Conservation (phyloP, 2,888 invertebrate genomes). For the Myopa testacea region DNA sequence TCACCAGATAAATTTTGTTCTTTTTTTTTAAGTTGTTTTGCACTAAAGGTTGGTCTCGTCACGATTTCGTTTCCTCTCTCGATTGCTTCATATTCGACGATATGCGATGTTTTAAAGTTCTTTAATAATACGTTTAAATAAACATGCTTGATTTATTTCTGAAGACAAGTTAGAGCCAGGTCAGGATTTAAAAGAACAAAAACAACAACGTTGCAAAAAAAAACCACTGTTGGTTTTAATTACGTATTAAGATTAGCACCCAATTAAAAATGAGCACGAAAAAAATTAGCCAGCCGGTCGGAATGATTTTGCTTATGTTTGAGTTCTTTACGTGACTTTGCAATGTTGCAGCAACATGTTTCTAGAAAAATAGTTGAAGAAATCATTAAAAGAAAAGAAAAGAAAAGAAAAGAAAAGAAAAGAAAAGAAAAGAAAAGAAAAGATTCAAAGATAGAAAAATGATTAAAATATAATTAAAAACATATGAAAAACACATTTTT, state of each 20-base stretch:
- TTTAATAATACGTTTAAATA: not conserved
- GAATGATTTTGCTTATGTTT: too few species aligned
- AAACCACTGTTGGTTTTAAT: slow-evolving; percentile 46
- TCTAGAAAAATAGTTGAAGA: too few species aligned
- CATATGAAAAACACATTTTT: too few species aligned
- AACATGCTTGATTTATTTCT: not conserved
- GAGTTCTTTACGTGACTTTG: too few species aligned
- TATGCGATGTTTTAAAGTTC: slow-evolving; percentile 11
- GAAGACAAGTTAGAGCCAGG: slow-evolving; percentile 32
- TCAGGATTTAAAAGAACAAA: slow-evolving; percentile 28
- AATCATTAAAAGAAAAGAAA: too few species aligned
- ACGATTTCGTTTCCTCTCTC: slow-evolving; percentile 38
- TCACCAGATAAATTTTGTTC: not conserved
- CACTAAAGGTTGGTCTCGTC: slow-evolving; percentile 47
- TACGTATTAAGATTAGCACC: slow-evolving; percentile 47
- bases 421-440: too few species aligned
- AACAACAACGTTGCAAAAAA: slow-evolving; percentile 36
- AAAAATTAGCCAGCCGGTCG: not conserved
- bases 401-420: too few species aligned
- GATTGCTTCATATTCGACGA: not conserved
- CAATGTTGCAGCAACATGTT: too few species aligned
- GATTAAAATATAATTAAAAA: too few species aligned
- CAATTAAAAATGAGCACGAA: slow-evolving; percentile 43
- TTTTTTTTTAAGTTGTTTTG: slow-evolving; percentile 4
- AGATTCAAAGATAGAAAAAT: too few species aligned